phyloP scores from a whole-genome alignment of 2,888 invertebrate species.

The Polydesmus complanatus region DNA sequence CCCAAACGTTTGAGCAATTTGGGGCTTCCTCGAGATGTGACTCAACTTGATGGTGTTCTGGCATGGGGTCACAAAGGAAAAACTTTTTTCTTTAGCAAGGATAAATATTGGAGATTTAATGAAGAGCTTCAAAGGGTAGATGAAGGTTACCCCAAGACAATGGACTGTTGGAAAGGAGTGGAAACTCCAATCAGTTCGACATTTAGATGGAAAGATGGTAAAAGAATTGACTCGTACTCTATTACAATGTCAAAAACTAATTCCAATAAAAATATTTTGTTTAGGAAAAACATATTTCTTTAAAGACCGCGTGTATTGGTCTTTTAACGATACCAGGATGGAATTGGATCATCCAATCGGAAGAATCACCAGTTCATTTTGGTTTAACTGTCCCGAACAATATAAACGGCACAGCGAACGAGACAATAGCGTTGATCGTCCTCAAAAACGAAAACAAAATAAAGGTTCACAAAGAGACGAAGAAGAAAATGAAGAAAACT shows the following conservation, averaged over 20 bases:
- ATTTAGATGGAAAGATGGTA: slow-evolving; percentile 82
- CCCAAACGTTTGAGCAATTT: slow-evolving; percentile 60
- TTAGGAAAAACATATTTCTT: slow-evolving; percentile 9
- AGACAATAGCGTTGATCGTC: not conserved
- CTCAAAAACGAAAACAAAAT: not conserved
- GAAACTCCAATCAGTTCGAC: slow-evolving; percentile 81
- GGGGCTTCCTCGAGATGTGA: slow-evolving; percentile 59
- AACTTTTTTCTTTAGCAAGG: slow-evolving; percentile 79
- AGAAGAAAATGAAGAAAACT: no score
- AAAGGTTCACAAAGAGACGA: no score
- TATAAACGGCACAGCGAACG: not conserved
- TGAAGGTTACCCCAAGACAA: slow-evolving; percentile 83
- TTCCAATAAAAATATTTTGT: not conserved
- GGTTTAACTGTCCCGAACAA: slow-evolving; percentile 3
- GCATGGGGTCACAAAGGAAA: slow-evolving; percentile 88
- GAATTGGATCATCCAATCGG: not conserved
- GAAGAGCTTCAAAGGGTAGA: slow-evolving; percentile 64
- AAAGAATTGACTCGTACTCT: slow-evolving; percentile 23
- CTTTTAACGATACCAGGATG: slow-evolving; percentile 1
- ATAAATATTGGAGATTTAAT: slow-evolving; percentile 72
- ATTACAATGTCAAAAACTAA: not conserved
- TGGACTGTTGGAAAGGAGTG: slow-evolving; percentile 84
- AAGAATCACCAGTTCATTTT: not conserved
- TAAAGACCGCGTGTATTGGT: not conserved
- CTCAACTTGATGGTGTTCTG: slow-evolving; percentile 77